Evolutionary conservation across 2,113 vertebrate species (phyloP).

Genomic region (Ramphastos sulfuratus): DNA sequence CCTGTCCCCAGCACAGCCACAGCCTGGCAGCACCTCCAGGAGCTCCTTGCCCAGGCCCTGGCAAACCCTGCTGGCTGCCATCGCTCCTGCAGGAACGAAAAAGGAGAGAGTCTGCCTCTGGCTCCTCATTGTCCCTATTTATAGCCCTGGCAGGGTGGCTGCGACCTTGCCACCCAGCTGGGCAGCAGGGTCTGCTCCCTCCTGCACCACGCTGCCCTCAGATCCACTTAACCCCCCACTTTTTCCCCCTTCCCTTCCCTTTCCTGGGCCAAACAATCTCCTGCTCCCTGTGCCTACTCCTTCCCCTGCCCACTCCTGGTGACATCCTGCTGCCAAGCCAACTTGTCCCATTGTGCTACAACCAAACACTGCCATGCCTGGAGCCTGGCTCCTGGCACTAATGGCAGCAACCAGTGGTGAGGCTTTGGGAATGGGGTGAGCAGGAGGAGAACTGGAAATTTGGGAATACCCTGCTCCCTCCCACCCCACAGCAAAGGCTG

Average conservation of each 20-base stretch:
- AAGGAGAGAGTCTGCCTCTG: conserved; percentile 14
- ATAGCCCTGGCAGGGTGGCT: conserved; percentile 3
- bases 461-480: neutral
- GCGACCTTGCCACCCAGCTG: neutral
- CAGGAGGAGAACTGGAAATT: neutral
- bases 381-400: neutral
- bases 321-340: neutral
- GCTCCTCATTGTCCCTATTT: conserved; percentile 57
- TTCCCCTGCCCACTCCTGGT: neutral
- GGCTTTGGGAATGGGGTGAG: neutral
- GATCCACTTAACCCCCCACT: neutral
- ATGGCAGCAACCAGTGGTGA: fast-evolving
- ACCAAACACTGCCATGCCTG: too few relatives aligned
- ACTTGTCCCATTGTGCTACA: too few relatives aligned
- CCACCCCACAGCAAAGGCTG: neutral
- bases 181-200: neutral
- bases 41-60: neutral
- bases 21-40: neutral
- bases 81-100: neutral
- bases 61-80: neutral
- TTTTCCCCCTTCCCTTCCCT: neutral
- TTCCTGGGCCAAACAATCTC: fast-evolving
- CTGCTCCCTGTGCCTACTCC: neutral
- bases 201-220: fast-evolving
- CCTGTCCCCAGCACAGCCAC: neutral